These are phyloP conservation scores for Diarsia brunnea DNA, from an alignment of 2,888 invertebrate species.

Conservation along the genomic window DNA sequence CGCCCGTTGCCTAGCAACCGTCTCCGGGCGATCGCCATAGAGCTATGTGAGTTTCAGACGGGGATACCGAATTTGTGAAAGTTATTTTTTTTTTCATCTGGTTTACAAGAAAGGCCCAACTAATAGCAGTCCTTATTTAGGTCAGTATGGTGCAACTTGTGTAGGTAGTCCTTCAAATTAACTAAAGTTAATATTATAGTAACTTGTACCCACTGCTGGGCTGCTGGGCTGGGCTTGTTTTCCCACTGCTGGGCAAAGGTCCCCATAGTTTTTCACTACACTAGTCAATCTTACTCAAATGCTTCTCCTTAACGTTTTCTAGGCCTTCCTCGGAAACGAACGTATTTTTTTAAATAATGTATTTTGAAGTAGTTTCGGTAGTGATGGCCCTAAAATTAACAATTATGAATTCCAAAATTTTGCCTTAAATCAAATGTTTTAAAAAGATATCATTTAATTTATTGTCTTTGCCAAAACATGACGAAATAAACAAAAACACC, in stretches of 20 bases:
- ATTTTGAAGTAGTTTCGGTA: background rate
- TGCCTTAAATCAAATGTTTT: background rate
- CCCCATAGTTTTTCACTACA: background rate
- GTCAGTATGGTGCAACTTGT: background rate
- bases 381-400: background rate
- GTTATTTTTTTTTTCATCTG: background rate
- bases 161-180: background rate
- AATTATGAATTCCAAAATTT: background rate
- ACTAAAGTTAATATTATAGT: background rate
- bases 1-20: slow-evolving; percentile 81
- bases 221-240: too few species aligned
- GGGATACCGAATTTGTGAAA: background rate
- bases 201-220: background rate
- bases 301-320: background rate
- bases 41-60: slow-evolving; percentile 53
- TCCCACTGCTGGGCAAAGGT: background rate
- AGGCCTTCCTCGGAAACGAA: background rate
- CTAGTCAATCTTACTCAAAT: background rate
- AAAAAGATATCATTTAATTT: background rate
- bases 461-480: background rate
- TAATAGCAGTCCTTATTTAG: background rate
- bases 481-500: background rate
- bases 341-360: background rate
- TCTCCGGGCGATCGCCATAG: slow-evolving; percentile 71
- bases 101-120: background rate